These are phyloP conservation scores for Drosophila paranaensis DNA, from an alignment of 2,888 invertebrate species.

Conservation along the genomic window DNA sequence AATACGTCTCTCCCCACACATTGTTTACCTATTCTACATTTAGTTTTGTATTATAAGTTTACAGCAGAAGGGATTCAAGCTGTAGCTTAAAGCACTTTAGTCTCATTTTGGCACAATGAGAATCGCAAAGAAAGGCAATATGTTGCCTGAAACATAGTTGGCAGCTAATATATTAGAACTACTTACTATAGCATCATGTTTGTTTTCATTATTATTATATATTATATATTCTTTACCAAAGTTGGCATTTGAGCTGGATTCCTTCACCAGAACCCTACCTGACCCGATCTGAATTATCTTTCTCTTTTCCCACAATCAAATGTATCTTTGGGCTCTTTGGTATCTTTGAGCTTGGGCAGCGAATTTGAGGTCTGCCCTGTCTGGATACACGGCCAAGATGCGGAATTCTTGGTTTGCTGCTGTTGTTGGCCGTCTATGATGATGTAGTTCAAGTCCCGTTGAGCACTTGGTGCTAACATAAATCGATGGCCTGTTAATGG, in stretches of 20 bases:
- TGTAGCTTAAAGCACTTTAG: no score
- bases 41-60: neutral
- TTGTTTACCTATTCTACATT: neutral
- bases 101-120: no score
- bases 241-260: neutral
- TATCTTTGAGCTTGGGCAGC: neutral
- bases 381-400: neutral
- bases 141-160: no score
- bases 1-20: no score
- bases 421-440: slow-evolving; percentile 20
- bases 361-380: neutral
- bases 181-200: no score
- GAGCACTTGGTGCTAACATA: slow-evolving; percentile 63
- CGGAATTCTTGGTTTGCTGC: slow-evolving; percentile 13
- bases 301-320: neutral
- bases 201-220: no score
- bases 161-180: no score
- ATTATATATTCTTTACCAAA: neutral
- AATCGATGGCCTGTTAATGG: slow-evolving; percentile 75
- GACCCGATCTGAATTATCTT: neutral
- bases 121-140: no score
- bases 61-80: no score
- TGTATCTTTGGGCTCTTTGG: neutral
- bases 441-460: slow-evolving; percentile 45
- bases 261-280: neutral